A percentile compares a stretch with the other conserved stretches of the same genome.
phyloP scores from a whole-genome alignment of 2,797 vertebrate species.

The Lindbergichthys nudifrons region DNA sequence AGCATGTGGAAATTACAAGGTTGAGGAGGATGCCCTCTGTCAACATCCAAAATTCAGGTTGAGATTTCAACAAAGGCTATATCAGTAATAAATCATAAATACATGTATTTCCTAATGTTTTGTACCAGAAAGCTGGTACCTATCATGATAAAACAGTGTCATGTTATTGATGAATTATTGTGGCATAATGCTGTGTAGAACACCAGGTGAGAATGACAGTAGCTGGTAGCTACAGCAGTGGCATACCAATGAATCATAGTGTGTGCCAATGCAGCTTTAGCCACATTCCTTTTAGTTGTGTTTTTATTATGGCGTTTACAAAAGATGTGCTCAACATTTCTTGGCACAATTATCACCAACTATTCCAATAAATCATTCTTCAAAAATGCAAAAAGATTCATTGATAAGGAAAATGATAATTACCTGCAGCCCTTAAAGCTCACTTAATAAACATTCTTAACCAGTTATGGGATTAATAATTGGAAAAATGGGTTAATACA shows the following conservation, averaged over 20 bases:
- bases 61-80: background rate
- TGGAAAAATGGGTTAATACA: background rate
- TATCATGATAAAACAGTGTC: background rate
- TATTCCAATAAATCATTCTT: no score
- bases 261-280: background rate
- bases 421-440: no score
- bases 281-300: slow-evolving; percentile 3
- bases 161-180: background rate
- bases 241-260: background rate
- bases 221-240: background rate
- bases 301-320: background rate
- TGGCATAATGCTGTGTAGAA: background rate
- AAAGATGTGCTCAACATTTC: no score
- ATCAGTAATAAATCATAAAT: background rate
- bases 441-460: background rate
- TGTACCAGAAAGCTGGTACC: background rate
- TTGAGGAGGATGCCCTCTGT: slow-evolving; percentile 1
- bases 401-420: no score
- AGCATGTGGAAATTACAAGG: slow-evolving; percentile 1
- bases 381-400: no score
- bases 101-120: background rate
- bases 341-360: no score
- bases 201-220: background rate
- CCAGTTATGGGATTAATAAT: background rate
- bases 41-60: slow-evolving; percentile 4